Percentiles rank a stretch among this genome's conserved stretches.
phyloP scores from a whole-genome alignment of 2,113 vertebrate species.

The Triplophysa siluroides region DNA sequence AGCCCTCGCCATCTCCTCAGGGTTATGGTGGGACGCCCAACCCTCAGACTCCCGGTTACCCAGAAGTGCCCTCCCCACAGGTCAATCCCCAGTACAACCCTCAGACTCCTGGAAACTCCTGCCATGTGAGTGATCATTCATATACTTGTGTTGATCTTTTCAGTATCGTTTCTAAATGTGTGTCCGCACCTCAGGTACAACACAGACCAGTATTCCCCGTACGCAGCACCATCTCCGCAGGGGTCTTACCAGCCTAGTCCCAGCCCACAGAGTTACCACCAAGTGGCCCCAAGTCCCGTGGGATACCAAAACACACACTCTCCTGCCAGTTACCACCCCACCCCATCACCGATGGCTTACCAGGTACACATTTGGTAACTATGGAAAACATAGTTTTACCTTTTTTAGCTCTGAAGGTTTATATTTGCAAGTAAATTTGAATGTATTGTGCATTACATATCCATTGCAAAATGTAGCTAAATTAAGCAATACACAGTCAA shows the following conservation, averaged over 20 bases:
- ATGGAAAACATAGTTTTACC: not conserved
- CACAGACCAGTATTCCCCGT: constrained; percentile 93
- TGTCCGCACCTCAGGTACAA: constrained; percentile 80
- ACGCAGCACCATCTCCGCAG: constrained; percentile 88
- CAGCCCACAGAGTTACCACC: constrained; percentile 93
- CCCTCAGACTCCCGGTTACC: constrained; percentile 93
- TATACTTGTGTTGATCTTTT: not conserved
- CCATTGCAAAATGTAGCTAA: no score
- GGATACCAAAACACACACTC: constrained; percentile 95
- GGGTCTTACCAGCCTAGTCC: constrained; percentile 95
- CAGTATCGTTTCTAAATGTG: not conserved
- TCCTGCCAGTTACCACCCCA: constrained; percentile 92
- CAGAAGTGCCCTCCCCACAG: constrained; percentile 90
- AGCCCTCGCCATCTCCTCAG: constrained; percentile 91
- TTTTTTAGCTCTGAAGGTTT: no score
- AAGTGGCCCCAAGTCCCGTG: constrained; percentile 90
- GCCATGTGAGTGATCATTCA: constrained; percentile 83
- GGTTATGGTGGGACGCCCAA: constrained; percentile 91
- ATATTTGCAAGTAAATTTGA: no score
- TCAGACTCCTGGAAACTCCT: constrained; percentile 89
- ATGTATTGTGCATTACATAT: no score
- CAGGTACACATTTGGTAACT: constrained; percentile 74
- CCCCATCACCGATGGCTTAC: constrained; percentile 92
- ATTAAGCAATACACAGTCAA: no score
- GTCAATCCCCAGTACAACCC: constrained; percentile 95